Conservation (phyloP, 1,140 invertebrate species). For the Elysia chlorotica region DNA sequence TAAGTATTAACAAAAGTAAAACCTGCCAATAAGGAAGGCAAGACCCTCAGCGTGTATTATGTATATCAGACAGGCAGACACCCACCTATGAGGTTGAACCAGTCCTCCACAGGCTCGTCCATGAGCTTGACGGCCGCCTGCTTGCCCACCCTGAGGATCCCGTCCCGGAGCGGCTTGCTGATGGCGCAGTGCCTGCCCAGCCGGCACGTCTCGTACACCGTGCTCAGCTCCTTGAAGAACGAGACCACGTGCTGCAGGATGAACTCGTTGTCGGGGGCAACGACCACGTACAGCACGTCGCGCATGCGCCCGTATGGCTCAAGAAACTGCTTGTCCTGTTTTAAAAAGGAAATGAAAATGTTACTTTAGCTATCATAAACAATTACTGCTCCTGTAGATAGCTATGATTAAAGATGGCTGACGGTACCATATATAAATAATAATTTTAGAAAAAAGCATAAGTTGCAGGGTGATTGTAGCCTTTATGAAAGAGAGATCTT, state of each 20-base stretch:
- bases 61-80: not conserved
- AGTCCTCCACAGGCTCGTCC: slow-evolving; percentile 84
- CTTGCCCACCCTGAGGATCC: slow-evolving; percentile 85
- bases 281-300: slow-evolving; percentile 92
- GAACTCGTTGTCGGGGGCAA: slow-evolving; percentile 89
- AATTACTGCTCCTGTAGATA: no score
- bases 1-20: no score
- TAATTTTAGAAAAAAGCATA: no score
- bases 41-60: no score
- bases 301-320: slow-evolving; percentile 92
- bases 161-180: slow-evolving; percentile 80
- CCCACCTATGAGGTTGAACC: slow-evolving; percentile 75
- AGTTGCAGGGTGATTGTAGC: no score
- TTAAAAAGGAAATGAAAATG: no score
- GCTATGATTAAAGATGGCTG: no score
- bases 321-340: slow-evolving; percentile 81
- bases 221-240: slow-evolving; percentile 92
- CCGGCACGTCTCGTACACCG: slow-evolving; percentile 89
- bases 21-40: no score
- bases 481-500: no score
- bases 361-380: no score
- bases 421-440: no score
- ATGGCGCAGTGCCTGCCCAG: slow-evolving; percentile 89
- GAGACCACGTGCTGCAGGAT: slow-evolving; percentile 77
- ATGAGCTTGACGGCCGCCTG: slow-evolving; percentile 68